phyloP scores from a whole-genome alignment of 2,113 vertebrate genomes.

The Cariama cristata region DNA sequence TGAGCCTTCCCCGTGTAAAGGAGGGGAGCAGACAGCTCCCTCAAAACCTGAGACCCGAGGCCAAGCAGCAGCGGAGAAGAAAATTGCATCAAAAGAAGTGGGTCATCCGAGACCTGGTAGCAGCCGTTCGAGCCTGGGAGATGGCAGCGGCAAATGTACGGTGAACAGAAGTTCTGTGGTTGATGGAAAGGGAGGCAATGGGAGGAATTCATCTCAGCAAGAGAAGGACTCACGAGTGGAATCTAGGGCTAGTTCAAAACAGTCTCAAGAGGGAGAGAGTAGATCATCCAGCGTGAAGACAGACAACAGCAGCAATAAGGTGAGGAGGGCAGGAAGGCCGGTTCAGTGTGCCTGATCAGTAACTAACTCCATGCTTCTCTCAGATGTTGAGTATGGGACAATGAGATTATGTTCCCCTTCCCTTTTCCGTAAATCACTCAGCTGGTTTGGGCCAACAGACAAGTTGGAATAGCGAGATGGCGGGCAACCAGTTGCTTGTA shows the following conservation, averaged over 20 bases:
- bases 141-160: slow-evolving; percentile 45
- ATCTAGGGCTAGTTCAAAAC: slow-evolving; percentile 60
- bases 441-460: background rate
- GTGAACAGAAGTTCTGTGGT: background rate
- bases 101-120: background rate
- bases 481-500: background rate
- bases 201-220: slow-evolving; percentile 62
- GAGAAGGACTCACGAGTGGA: slow-evolving; percentile 71
- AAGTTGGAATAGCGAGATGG: background rate
- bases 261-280: slow-evolving; percentile 67
- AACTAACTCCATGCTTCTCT: slow-evolving; percentile 31
- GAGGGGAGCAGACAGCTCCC: slow-evolving; percentile 55
- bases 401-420: background rate
- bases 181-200: slow-evolving; percentile 39
- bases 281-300: slow-evolving; percentile 48
- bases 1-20: background rate
- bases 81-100: background rate
- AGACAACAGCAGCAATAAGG: slow-evolving; percentile 69
- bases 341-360: background rate
- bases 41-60: slow-evolving; percentile 4
- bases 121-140: slow-evolving; percentile 12
- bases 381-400: background rate
- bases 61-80: slow-evolving; percentile 50
- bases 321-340: slow-evolving; percentile 68
- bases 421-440: background rate